Base-by-base conservation (phyloP, 2,888 invertebrate genomes). In the Aplocera efformata region DNA sequence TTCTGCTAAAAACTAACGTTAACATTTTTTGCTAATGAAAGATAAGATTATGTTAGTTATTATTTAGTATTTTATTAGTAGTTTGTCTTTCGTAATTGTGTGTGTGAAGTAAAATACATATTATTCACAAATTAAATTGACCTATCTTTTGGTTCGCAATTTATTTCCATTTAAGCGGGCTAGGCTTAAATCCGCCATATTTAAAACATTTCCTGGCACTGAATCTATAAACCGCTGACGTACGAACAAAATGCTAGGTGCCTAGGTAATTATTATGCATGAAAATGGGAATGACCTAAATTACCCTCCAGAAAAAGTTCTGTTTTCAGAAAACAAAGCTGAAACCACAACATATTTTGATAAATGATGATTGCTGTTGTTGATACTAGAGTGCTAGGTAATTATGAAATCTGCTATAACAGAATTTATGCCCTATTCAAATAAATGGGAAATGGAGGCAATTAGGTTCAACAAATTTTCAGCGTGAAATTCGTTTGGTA, bases 281-380 rank as follows among this genome's bases (percentile, higher is more conserved):
- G 42, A 42, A 48, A 44, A 48, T 20, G 27, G 37, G 42, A 47
- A 41, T 46, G 48, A 48, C 46, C 53, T 44, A 48, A 48, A 48
- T 50, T 44, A 44, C 47, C 26, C 38, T 38, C 20, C 31, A 25
- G 42, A 41, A 48, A 49, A 44, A 48, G 41, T 47, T 44, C 31
- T 39, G 34, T 46, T 41, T 5, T 28, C 24, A 26, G 10, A 27
- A 31, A 42, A 42, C 31, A 27, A 32, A 42, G 23, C 27, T 35
- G 30, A 27, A 41, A 35, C 38, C 20, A 36, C 20, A 34, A 28
- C 28, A 41, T 48, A 44, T 48, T 50, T 41, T 50, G 48, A 53
- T 47, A 42, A 50, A 53, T 48, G 42, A 45, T 47, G 47, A 46
- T 48, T 46, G 36, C 36, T 31, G 13, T 40, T 37, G 34, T 35